Percentiles rank a stretch among this genome's conserved stretches.
Evolutionary conservation across 2,113 vertebrate genomes (phyloP).

Genomic region (Phrynosoma platyrhinos): DNA sequence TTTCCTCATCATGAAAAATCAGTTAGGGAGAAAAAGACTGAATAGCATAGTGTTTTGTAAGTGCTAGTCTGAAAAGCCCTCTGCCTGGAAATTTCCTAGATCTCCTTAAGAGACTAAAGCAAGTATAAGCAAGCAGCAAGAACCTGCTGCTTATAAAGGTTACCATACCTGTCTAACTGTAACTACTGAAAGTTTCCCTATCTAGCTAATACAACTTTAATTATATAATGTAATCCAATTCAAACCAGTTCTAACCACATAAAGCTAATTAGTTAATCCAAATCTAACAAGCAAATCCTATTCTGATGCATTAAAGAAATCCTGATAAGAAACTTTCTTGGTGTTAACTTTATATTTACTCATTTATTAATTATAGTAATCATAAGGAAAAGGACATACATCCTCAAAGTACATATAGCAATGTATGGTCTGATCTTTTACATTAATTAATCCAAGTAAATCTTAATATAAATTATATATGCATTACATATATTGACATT

Average conservation of each 20-base stretch:
- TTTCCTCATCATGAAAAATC: neutral
- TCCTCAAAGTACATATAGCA: no score
- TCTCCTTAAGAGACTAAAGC: neutral
- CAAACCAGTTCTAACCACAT: neutral
- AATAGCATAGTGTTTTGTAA: neutral
- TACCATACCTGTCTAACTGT: neutral
- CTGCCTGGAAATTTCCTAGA: neutral
- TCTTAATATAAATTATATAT: no score
- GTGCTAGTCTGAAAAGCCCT: no score
- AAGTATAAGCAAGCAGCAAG: neutral
- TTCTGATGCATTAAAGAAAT: neutral
- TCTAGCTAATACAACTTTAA: slow-evolving; percentile 8
- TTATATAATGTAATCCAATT: slow-evolving; percentile 16
- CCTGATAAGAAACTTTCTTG: neutral
- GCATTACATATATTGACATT: no score
- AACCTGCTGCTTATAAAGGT: neutral
- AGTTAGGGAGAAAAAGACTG: neutral
- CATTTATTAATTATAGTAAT: no score
- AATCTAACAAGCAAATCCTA: slow-evolving; percentile 7
- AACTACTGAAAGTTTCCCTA: neutral
- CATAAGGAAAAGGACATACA: no score
- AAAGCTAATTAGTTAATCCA: slow-evolving; percentile 20
- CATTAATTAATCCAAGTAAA: no score
- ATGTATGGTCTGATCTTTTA: no score
- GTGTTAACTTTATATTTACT: no score